A percentile compares a stretch with the other conserved stretches of the same genome.
Evolutionary conservation across 2,888 invertebrate species (phyloP).

Genomic region (Parnassius mnemosyne): DNA sequence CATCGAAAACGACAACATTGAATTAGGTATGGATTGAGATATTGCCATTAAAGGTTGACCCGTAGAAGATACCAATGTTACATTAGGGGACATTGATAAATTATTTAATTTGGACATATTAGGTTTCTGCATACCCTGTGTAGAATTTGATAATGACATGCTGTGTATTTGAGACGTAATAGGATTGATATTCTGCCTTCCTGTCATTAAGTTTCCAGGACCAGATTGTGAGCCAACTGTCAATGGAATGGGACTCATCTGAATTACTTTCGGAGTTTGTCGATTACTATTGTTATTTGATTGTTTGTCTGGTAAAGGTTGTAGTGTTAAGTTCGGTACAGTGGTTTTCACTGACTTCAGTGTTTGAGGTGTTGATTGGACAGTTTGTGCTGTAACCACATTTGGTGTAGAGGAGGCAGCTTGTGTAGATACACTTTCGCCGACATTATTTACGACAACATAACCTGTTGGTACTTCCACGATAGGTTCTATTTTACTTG

Average conservation of each 20-base stretch:
- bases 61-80: slow-evolving; percentile 68
- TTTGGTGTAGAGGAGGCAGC: slow-evolving; percentile 62
- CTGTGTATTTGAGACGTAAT: slow-evolving; percentile 74
- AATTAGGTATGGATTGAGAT: slow-evolving; percentile 68
- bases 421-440: slow-evolving; percentile 67
- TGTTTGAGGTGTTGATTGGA: slow-evolving; percentile 64
- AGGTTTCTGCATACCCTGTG: slow-evolving; percentile 59
- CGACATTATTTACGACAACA: slow-evolving; percentile 84
- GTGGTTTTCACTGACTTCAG: slow-evolving; percentile 65
- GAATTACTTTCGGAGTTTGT: slow-evolving; percentile 71
- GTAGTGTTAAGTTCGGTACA: slow-evolving; percentile 71
- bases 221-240: slow-evolving; percentile 56
- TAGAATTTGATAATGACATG: slow-evolving; percentile 63
- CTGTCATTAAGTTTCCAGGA: slow-evolving; percentile 56
- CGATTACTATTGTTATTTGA: slow-evolving; percentile 51
- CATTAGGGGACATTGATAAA: slow-evolving; percentile 69
- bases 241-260: slow-evolving; percentile 61
- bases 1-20: slow-evolving; percentile 61
- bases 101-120: slow-evolving; percentile 59
- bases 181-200: slow-evolving; percentile 69
- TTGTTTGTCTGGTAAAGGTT: slow-evolving; percentile 71
- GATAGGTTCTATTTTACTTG: slow-evolving; percentile 91
- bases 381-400: slow-evolving; percentile 65
- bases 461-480: slow-evolving; percentile 87
- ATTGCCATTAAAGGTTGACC: slow-evolving; percentile 77